Evolutionary conservation across 2,888 invertebrate genomes (phyloP).

Genomic region (Theretra japonica): DNA sequence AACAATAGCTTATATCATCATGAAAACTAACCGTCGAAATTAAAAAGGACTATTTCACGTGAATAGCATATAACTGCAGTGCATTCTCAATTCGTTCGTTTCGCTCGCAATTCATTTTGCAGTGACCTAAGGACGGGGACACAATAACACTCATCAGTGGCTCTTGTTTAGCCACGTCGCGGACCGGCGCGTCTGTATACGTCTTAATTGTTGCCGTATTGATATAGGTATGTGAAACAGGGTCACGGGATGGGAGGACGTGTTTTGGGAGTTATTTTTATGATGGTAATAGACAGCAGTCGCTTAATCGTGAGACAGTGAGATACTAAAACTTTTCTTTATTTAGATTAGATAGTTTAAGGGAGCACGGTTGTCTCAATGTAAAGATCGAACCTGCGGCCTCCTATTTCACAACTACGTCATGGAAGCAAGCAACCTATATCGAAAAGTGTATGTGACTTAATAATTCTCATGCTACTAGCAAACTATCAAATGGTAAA

Average conservation of each 20-base stretch:
- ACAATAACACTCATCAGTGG: conserved; percentile 77
- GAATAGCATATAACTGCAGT: conserved; percentile 29
- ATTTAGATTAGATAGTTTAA: no score
- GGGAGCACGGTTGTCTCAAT: no score
- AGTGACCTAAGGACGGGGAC: conserved; percentile 66
- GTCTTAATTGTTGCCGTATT: conserved; percentile 61
- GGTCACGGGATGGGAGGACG: conserved; percentile 5
- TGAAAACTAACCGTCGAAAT: conserved; percentile 19
- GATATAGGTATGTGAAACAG: conserved; percentile 24
- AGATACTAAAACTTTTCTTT: no score
- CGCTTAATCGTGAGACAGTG: no score
- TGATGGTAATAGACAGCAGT: neutral
- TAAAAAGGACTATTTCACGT: conserved; percentile 21
- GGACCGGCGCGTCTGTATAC: conserved; percentile 56
- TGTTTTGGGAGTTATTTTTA: conserved; percentile 9
- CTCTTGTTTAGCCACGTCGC: conserved; percentile 75
- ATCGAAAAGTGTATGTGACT: no score
- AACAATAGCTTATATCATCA: conserved; percentile 2
- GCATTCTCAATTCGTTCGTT: conserved; percentile 32
- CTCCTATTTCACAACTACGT: no score
- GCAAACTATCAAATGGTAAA: no score
- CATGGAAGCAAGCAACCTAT: no score
- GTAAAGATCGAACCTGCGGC: no score
- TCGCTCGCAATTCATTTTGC: conserved; percentile 45
- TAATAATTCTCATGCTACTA: no score